Conservation (phyloP, 2,113 vertebrate species). For the Baryphthengus martii region DNA sequence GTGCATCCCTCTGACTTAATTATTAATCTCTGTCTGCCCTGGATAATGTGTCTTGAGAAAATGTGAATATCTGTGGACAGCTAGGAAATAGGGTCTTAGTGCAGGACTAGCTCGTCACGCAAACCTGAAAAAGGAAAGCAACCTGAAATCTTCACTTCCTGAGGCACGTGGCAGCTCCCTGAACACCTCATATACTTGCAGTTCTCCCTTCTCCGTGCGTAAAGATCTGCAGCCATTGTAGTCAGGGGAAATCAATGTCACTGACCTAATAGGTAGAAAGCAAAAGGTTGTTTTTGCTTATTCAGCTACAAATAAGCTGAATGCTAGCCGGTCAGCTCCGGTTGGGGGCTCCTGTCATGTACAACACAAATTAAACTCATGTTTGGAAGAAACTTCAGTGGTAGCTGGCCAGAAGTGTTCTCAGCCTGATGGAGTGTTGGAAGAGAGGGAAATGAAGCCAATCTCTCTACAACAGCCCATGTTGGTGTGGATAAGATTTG, state of each 20-base stretch:
- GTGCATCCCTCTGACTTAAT: not conserved
- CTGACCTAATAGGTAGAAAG: conserved; percentile 54
- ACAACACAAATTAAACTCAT: conserved; percentile 38
- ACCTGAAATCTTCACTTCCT: not conserved
- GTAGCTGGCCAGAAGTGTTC: conserved; percentile 29
- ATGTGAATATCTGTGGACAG: not conserved
- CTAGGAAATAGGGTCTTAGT: not conserved
- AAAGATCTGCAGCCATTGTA: conserved; percentile 2
- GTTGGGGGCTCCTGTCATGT: conserved; percentile 29
- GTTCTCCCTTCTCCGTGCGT: not conserved
- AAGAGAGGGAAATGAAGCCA: not conserved
- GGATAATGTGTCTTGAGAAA: conserved; percentile 10
- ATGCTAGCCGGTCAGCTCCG: not conserved
- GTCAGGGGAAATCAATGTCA: conserved; percentile 53
- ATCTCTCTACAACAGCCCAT: not conserved
- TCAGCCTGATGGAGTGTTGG: conserved; percentile 15
- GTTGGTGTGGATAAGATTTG: not conserved
- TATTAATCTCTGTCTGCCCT: not conserved
- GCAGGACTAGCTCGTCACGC: not conserved
- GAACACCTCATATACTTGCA: not conserved
- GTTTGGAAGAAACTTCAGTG: conserved; percentile 37
- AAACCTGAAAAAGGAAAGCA: not conserved
- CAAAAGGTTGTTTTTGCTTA: conserved; percentile 63
- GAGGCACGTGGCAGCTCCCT: not conserved
- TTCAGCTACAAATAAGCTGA: conserved; percentile 16